Base-by-base conservation (phyloP, 2,113 vertebrate species). In the Otocyon megalotis region DNA sequence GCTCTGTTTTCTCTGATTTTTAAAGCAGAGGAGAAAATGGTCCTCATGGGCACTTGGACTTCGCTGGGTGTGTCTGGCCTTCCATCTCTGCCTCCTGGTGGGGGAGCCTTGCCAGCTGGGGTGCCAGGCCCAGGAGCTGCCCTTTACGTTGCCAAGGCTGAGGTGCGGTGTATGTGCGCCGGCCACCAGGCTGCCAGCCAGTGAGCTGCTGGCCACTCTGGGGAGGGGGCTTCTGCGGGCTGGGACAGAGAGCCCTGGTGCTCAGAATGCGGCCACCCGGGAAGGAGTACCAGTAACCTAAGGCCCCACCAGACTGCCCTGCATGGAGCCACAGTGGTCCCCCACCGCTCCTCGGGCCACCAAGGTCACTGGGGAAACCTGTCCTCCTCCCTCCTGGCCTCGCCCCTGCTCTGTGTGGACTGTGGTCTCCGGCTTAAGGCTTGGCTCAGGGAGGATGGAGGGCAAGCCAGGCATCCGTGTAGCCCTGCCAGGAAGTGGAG, bases 161-260 rank as follows among this genome's bases (percentile, higher is more conserved):
- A 16, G 28, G 60, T 43, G 50, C 5, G 1, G 14, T 74, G 72
- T 2, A 11, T n/a, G 15, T n/a, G 2, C 7, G 3, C 20, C 37
- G n/a, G n/a, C n/a, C 16, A 32, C 62, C 14, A 8, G 71, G 69
- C 37, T 19, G 1, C 63, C n/a, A 16, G 48, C 60, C 9, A 32
- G 19, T 9, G 72, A 19, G 37, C 9, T 48, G 24, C 22, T 65
- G 48, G 8, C 65, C 30, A 3, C 17, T 3, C 1, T 2, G 4
- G 30, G 32, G 26, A 22, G 5, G 58, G 35, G 48, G 63, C 62
- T 63, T 53, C 13, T 8, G 32, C n/a, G 15, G 63, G 26, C 26
- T 0, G 0, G 28, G 35, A 48, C 30, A 4, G 12, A 14, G n/a
- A 8, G 17, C 76, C 37, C 3, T 0, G 1, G 63, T 32, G 5